Evolutionary conservation across 2,113 vertebrate species (phyloP), one percentile per base, ranked within the genome.

Genomic region (Parus major): DNA sequence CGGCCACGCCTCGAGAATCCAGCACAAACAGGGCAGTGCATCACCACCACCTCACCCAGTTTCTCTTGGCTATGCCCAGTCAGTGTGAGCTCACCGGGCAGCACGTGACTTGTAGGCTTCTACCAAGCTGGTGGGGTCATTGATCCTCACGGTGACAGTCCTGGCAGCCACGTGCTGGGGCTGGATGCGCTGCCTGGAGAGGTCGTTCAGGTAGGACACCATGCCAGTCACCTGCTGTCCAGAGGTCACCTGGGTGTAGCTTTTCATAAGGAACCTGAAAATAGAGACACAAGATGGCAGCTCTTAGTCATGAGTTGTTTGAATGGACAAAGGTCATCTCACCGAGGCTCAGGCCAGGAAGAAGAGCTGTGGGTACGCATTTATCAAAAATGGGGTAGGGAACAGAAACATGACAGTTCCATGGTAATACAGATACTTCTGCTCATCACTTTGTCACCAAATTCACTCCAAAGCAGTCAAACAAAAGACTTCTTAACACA

Each of bases 161-260:
- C 98, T 97, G 39, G 97, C 98, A 19, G 99, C 98, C 25, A 99
- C 98, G 0, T 98, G 98, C 73, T 99, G 99, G 1, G 98, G 98
- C 97, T 99, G 99, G 86, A 99, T 94, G 53, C 97, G 98, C 63
- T 90, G 98, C 27, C 97, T 95, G 35, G 98, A 87, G 44, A 98
- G 88, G 53, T 99, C 98, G 1, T 99, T 99, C 82, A 99, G 97
- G 97, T 99, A 99, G 23, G 99, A 99, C 81, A 99, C 98, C 55
- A 97, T 98, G 82, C 99, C 99, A 12, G 97, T 97, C 35, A 99
- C 98, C 93, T 96, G 89, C 92, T 99, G 98, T 31, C 99, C 99
- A 12, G 98, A 98, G 44, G 94, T 96, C 21, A 98, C 99, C 80
- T 99, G 99, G 24, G 96, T 97, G 85, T 99, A 99, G 95, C 98